Base-by-base conservation (phyloP, 2,797 vertebrate genomes). In the Cygnus olor region DNA sequence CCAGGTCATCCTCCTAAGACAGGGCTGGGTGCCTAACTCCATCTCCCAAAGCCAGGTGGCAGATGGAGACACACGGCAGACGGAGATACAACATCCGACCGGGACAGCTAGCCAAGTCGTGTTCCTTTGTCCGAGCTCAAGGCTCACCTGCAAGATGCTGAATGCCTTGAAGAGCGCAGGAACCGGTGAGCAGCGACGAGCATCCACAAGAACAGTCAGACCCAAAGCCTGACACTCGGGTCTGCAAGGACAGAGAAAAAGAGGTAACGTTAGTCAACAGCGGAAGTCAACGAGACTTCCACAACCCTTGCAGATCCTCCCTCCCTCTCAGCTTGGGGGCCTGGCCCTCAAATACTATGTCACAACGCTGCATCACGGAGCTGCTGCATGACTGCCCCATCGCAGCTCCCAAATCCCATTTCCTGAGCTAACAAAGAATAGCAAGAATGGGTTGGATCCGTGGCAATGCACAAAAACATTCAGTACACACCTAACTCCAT, bases 131-230 rank as follows among this genome's bases (percentile, higher is more conserved):
- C 60, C 28, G 9, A 36, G 85, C 60, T 70, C 11, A 0, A 42
- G 44, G 88, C 97, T 98, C 93, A 99, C 99, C 98, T 99, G 99
- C 49, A 99, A 86, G 5, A 86, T 95, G 93, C 95, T 94, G 95
- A 99, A 98, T 3, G 97, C 98, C 58, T 98, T 98, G 97, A 99
- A 98, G 77, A 99, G 97, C 28, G 97, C 98, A 9, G 98, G 97
- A 53, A 97, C 97, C 0, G 99, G 99, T 22, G 98, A 97, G 79
- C 98, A 98, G 94, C 98, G 96, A 12, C 98, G 98, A 74, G 98
- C 98, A 61, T 99, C 99, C 92, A 99, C 98, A 34, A 99, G 94
- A 42, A 99, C 97, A 0, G 98, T 99, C 85, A 99, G 95, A 42
- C 99, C 99, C 85, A 98, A 70, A 13, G 97, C 96, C 66, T 96